Conservation (phyloP, 2,797 vertebrate genomes). For the Sebastes diploproa region DNA sequence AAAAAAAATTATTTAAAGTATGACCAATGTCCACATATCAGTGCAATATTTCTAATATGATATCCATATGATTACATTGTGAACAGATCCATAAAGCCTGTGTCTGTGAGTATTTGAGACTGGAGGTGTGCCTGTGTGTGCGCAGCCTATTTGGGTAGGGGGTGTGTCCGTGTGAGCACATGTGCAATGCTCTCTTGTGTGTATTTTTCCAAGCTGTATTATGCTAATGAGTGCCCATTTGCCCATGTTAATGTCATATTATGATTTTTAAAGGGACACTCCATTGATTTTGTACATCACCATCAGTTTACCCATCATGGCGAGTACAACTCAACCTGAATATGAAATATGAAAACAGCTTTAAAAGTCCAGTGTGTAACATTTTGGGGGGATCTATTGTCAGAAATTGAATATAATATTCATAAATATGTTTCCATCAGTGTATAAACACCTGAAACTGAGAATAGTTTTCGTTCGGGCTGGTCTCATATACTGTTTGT, state of each 20-base stretch:
- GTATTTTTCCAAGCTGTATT: not conserved
- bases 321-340: too few relatives aligned
- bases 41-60: not conserved
- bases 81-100: not conserved
- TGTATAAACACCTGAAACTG: too few relatives aligned
- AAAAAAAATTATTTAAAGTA: not conserved
- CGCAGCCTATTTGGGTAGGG: conserved; percentile 34
- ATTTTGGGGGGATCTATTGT: too few relatives aligned
- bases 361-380: not conserved
- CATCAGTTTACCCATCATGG: not conserved
- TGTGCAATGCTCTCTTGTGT: conserved; percentile 24
- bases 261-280: not conserved
- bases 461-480: too few relatives aligned
- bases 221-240: not conserved
- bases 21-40: not conserved
- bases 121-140: conserved; percentile 28
- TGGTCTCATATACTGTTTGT: too few relatives aligned
- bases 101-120: conserved; percentile 10
- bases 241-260: not conserved
- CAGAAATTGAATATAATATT: too few relatives aligned
- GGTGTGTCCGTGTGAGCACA: conserved; percentile 59
- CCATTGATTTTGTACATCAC: not conserved
- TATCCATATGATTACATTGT: not conserved
- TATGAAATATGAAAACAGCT: not conserved
- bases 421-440: too few relatives aligned